Evolutionary conservation across 2,113 vertebrate species (phyloP), one percentile per base, ranked within the genome.

Genomic region (Oncorhynchus clarkii): DNA sequence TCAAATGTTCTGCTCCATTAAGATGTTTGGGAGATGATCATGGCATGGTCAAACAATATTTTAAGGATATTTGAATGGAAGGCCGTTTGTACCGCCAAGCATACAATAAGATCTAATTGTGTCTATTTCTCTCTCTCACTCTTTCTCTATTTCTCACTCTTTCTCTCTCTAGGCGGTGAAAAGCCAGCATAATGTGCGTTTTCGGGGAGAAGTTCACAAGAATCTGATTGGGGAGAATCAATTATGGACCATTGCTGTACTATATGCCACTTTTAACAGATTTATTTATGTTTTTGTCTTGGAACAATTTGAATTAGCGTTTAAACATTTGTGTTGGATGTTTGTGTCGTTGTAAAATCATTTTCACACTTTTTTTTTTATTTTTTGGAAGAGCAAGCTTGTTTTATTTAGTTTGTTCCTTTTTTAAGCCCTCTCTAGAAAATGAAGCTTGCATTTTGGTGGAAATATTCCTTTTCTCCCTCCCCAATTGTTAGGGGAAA

Each of bases 281-380:
- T 96, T 96, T 96, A 96, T 97, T 97, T 97, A 96, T 95, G 94
- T 96, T 87, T 90, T 92, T 89, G 92, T 95, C 92, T 82, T 72
- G 75, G 87, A 88, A 93, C 86, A 86, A 90, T 91, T 81, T 73
- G 67, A 87, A 77, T 80, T 84, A 85, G 80, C 70, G 39, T 87
- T 82, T 70, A 45, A 5, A 89, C 89, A 81, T 91, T 85, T 88
- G 84, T 90, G 87, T 92, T 91, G 88, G 92, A 93, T 94, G 86
- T 95, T 90, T 92, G 93, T 96, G 91, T 94, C 90, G 91, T 11
- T 95, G 92, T 93, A 92, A 87, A 93, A 92, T 89, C 89, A 27
- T 73, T 79, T 80, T 70, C 71, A 9, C 49, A 64, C 22, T 54
- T 82, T 71, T 59, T 72, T 59, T 76, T 71, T 65, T 54, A 81